Base-by-base conservation (phyloP, 2,888 invertebrate species). In the Pyrochroa serraticornis region DNA sequence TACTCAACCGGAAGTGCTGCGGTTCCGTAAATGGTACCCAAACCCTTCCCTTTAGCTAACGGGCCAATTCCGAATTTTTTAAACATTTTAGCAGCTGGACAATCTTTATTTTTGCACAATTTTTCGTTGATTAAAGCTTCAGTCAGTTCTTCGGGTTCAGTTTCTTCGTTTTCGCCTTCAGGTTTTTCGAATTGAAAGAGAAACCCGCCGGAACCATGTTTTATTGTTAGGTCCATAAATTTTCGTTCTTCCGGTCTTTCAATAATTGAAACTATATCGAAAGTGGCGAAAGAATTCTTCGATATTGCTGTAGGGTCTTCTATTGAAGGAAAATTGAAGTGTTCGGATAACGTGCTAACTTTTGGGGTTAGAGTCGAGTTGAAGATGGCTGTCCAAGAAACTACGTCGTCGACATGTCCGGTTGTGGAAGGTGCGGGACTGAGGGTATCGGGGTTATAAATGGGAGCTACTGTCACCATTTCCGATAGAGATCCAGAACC, bases 31-130 rank as follows among this genome's bases (percentile, higher is more conserved):
- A 78, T 35, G 0, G 75, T 73, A 13, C 79, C 79, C 43, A 78
- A 60, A 31, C 75, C 73, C 49, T 68, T 66, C 6, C 73, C 73
- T 1, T 65, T 75, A 0, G 78, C 77, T 32, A 79, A 63, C 2
- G 79, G 80, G 2, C 80, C 80, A 7, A 80, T 72, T 13, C 80
- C 80, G 45, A 68, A 77, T 42, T 78, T 73, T 59, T 76, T 77
- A 56, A 80, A 80, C 50, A 75, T 74, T 38, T 68, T 69, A 0
- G 72, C 78, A 3, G 75, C 79, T 0, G 79, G 79, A 58, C 80
- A 80, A 55, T 77, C 70, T 42, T 69, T 71, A 58, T 75, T 72
- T 7, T 69, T 71, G 59, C 79, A 79, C 32, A 72, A 47, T 41
- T 62, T 59, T n/a, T 44, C 58, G 6, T 71, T 71, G 35, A 78